Percentiles rank a stretch among this genome's conserved stretches.
Evolutionary conservation across 2,113 vertebrate species (phyloP).

Genomic region (Apaloderma vittatum): DNA sequence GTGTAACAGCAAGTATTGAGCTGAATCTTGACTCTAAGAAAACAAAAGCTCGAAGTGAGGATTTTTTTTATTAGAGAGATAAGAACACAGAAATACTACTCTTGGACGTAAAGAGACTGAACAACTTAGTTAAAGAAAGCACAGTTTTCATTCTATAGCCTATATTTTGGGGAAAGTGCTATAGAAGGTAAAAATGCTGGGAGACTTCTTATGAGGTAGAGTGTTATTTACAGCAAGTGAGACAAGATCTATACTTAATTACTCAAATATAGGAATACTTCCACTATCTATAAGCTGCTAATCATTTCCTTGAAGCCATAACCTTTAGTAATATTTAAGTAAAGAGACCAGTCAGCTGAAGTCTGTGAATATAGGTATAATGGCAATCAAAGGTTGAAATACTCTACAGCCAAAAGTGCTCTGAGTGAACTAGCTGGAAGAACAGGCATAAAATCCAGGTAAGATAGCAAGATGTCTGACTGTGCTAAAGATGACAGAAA

Average conservation of each 20-base stretch:
- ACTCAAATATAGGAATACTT: not conserved
- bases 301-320: not conserved
- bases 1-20: not conserved
- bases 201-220: not conserved
- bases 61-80: not conserved
- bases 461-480: not conserved
- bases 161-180: not conserved
- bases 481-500: not conserved
- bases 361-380: not conserved
- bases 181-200: not conserved
- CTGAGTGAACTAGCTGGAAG: not conserved
- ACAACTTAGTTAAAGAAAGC: not conserved
- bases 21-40: not conserved
- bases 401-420: not conserved
- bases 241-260: not conserved
- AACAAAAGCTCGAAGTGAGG: not conserved
- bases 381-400: not conserved
- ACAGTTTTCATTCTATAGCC: not conserved
- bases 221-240: not conserved
- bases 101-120: not conserved
- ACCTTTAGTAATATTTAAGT: not conserved
- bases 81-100: not conserved
- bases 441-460: not conserved
- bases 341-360: not conserved
- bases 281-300: not conserved